Evolutionary conservation across 2,797 vertebrate genomes (phyloP), one percentile per base, ranked within the genome.

Genomic region (Choloepus didactylus): DNA sequence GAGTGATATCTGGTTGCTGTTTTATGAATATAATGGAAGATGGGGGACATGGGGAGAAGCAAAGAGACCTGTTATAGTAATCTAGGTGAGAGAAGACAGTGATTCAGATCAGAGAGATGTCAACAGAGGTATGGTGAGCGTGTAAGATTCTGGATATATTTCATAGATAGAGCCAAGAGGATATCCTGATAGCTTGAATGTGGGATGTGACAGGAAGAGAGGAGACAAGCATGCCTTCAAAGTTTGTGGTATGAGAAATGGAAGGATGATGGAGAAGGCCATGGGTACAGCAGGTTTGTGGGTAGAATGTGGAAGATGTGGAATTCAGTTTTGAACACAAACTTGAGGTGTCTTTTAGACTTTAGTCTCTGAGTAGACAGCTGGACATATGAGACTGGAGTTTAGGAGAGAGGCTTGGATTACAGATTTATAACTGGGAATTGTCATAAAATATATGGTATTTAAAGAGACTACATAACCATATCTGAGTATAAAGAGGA

Each of bases 371-470:
- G n/a, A 83, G 25, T 72, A 90, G 23, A 35, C 44, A 80, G 46
- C 16, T 56, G 15, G n/a, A 41, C 64, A 77, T n/a, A 19, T 60
- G 31, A 88, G 12, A 75, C 38, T 59, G 59, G 46, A 49, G 21
- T 49, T 87, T 44, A 95, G 76, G 19, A 87, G 3, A 85, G 35
- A 54, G 12, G 23, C 85, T 73, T 66, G 25, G 49, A 54, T 35
- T 70, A 15, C 4, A 83, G 70, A 67, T 93, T 89, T 93, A 44
- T 73, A 81, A 89, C 23, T 83, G 46, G 91, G 15, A 93, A 51
- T 6, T 81, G 7, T 27, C 14, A 56, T 35, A 35, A 35, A 35
- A 35, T 35, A 73, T 3, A 21, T 59, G 67, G 31, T 70, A 83
- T 60, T 69, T 64, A 56, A 79, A 60, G 69, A 91, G 38, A 46